A percentile compares a stretch with the other conserved stretches of the same genome.
phyloP scores from a whole-genome alignment of 53 echinoderm and acorn worm species.

The Patiria pectinifera region DNA sequence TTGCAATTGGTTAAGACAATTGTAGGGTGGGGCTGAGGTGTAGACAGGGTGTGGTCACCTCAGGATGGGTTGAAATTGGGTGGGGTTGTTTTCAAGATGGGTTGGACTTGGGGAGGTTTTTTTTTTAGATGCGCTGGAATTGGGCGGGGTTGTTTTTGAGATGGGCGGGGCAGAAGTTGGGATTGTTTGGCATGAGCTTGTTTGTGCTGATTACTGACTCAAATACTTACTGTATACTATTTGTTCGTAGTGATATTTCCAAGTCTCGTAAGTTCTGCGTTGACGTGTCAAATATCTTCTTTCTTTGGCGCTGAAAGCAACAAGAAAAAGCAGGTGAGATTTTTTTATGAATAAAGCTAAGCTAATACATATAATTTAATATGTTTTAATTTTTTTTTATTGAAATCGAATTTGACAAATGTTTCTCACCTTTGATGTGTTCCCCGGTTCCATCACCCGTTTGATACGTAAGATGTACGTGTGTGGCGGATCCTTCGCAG shows the following conservation, averaged over 20 bases:
- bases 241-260: conserved; percentile 96
- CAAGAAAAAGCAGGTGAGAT: not conserved
- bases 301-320: conserved; percentile 89
- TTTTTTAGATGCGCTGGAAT: not conserved
- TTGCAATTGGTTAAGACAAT: no score
- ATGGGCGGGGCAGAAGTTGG: not conserved
- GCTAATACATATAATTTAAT: no score
- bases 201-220: not conserved
- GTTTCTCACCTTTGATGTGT: conserved; percentile 90
- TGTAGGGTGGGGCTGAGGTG: no score
- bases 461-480: conserved; percentile 87
- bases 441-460: conserved; percentile 95
- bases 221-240: conserved; percentile 95
- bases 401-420: not conserved
- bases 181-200: not conserved
- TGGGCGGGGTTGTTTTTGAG: not conserved
- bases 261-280: conserved; percentile 97
- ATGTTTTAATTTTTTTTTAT: no score
- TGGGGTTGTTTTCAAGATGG: not conserved
- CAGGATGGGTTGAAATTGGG: not conserved
- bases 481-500: conserved; percentile 91
- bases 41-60: no score
- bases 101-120: no score
- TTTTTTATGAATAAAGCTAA: no score
- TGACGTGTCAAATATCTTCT: conserved; percentile 96